These are phyloP conservation scores for Brachirus orientalis DNA, from an alignment of 2,113 vertebrate genomes.

Conservation along the genomic window DNA sequence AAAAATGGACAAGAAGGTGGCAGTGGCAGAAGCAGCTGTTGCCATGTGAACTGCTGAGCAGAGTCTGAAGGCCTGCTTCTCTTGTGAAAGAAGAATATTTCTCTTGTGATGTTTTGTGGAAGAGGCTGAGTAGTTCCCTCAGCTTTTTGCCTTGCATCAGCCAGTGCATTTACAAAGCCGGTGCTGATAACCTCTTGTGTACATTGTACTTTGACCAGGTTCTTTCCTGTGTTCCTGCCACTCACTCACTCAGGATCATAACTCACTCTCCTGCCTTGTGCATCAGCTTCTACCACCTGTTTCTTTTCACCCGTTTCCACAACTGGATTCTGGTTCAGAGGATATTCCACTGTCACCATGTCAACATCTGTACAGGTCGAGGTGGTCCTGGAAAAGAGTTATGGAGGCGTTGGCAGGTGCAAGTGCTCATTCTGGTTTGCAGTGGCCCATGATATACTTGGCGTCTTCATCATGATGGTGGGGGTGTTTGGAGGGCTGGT, in stretches of 20 bases:
- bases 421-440: conserved; percentile 90
- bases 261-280: background rate
- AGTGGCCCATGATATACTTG: conserved; percentile 86
- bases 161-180: conserved; percentile 15
- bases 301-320: background rate
- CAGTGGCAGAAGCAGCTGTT: too few species aligned
- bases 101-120: too few species aligned
- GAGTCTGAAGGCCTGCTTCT: too few species aligned
- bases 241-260: background rate
- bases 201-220: conserved; percentile 70
- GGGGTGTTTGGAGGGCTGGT: conserved; percentile 84
- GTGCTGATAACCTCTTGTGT: conserved; percentile 52
- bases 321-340: too few species aligned
- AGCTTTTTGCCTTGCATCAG: conserved; percentile 7
- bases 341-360: conserved; percentile 39
- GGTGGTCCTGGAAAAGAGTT: conserved; percentile 54
- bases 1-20: too few species aligned
- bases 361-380: conserved; percentile 58
- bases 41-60: too few species aligned
- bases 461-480: conserved; percentile 82
- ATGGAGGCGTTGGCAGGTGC: conserved; percentile 84
- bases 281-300: background rate
- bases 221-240: conserved; percentile 18
- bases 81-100: background rate
- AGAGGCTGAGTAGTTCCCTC: background rate